Evolutionary conservation across 2,888 invertebrate genomes (phyloP).

Genomic region (Taphrorychus bicolor): DNA sequence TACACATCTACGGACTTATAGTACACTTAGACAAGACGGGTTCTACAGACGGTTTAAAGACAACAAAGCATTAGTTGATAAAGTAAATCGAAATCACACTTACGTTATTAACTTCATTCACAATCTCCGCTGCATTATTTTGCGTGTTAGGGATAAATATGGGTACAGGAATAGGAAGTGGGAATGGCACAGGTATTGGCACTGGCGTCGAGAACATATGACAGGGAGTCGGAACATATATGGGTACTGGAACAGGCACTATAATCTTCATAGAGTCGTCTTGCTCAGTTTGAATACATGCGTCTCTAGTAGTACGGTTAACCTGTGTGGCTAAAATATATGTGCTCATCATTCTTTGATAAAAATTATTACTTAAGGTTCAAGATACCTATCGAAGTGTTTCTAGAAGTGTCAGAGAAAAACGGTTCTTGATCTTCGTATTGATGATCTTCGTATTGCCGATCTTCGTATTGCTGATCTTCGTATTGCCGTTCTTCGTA

Average conservation of each 20-base stretch:
- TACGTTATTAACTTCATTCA: constrained; percentile 86
- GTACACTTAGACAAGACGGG: no score
- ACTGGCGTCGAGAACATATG: constrained; percentile 87
- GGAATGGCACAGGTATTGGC: constrained; percentile 86
- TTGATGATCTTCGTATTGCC: no score
- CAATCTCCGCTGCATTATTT: constrained; percentile 82
- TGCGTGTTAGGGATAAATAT: constrained; percentile 90
- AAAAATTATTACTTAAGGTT: neutral
- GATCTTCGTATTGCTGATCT: no score
- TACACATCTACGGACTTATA: no score
- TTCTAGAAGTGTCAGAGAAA: constrained; percentile 71
- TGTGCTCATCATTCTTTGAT: neutral
- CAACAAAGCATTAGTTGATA: no score
- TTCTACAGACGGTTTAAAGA: no score
- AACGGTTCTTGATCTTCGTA: constrained; percentile 81
- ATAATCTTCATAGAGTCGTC: constrained; percentile 70
- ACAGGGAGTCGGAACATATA: constrained; percentile 85
- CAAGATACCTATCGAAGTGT: constrained; percentile 66
- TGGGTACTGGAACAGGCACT: constrained; percentile 87
- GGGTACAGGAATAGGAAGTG: constrained; percentile 87
- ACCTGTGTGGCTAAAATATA: constrained; percentile 33
- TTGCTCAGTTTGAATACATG: constrained; percentile 77
- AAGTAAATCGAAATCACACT: no score
- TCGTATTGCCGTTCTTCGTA: no score
- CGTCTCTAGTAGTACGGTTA: constrained; percentile 72